Base-by-base conservation (phyloP, 1,140 invertebrate genomes). In the Aplysia californica region DNA sequence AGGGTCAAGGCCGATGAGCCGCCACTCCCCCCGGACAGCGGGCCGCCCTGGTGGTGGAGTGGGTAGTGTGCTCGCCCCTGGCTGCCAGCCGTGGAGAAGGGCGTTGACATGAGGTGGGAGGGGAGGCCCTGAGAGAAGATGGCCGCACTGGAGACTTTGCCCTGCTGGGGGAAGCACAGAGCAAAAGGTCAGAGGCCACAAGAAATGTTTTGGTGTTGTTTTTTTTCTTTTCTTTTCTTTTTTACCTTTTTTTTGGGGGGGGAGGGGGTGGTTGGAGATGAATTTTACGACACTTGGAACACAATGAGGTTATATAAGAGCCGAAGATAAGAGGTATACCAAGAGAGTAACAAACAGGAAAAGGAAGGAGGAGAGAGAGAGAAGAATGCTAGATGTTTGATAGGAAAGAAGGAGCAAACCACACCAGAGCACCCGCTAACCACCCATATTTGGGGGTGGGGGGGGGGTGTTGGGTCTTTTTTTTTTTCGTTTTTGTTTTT, bases 21-120 rank as follows among this genome's bases (percentile, higher is more conserved):
- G 26, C 38, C 64, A 31, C 23, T 20, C 6, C n/a, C 68, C 10
- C 44, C 41, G 6, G 44, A 26, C 4, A 15, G 10, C 31, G 39
- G 5, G 10, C 44, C 39, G 56, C 18, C 41, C 2, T 31, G 23
- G 10, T 3, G 6, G 4, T 31, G 29, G 2, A 20, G 2, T 41
- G 29, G 55, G 36, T 61, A 26, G 59, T 65, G 10, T 23, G 18
- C 5, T 15, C 23, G 10, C 33, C 39, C 15, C 56, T 21, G 33
- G 29, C 55, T 29, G 26, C 58, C 21, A n/a, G 71, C 80, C 31
- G 79, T 77, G 66, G 81, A 78, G 73, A 82, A 83, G 31, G 82
- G 82, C 2, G 84, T 85, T 10, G 86, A 86, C 31, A 82, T 80
- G 1, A 81, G 79, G 76, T 80, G 74, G 36, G 67, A 44, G 6